Base-by-base conservation (phyloP, 2,888 invertebrate genomes). In the Tyria jacobaeae region DNA sequence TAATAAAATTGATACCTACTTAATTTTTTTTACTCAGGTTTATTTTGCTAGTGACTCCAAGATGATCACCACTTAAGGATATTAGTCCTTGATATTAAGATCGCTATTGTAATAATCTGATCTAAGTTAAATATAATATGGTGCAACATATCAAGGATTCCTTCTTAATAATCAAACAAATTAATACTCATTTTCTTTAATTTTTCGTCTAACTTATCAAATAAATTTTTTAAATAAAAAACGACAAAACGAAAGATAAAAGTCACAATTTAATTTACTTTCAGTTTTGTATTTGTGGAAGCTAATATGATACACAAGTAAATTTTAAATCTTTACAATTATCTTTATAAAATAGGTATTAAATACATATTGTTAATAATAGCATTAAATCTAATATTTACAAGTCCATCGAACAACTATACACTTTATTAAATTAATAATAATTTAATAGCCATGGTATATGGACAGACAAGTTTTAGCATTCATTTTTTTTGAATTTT, bases 401-500 rank as follows among this genome's bases (percentile, higher is more conserved):
- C 93, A 93, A 82, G 81, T 88, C 81, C 85, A 84, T 85, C 71
- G 83, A 84, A 84, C 83, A 89, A 88, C 87, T 92, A 88, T 91
- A 92, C 92, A 93, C 78, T 86, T 79, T 74, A 88, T 90, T 87
- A 89, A 88, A 87, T 88, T 89, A 87, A 81, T 77, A 88, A 92
- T 92, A 93, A 92, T 91, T 92, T 91, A 93, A 89, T 84, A 88
- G 83, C 90, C 84, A 85, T 80, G 83, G 83, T 86, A 83, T 82
- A 81, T 82, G 85, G 84, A 86, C 84, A 86, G 79, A 79, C 84
- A 82, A 82, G 78, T 65, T 81, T 80, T 90, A 94, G 87, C 92
- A 94, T 83, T 94, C 93, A 86, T 90, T 94, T 74, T 89, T 87
- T 82, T 94, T 94, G 73, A 93, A 91, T 78, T 93, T 94, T 85